Conservation (phyloP, 92 coral and sea anemone genomes). For the Porites cylindrica region DNA sequence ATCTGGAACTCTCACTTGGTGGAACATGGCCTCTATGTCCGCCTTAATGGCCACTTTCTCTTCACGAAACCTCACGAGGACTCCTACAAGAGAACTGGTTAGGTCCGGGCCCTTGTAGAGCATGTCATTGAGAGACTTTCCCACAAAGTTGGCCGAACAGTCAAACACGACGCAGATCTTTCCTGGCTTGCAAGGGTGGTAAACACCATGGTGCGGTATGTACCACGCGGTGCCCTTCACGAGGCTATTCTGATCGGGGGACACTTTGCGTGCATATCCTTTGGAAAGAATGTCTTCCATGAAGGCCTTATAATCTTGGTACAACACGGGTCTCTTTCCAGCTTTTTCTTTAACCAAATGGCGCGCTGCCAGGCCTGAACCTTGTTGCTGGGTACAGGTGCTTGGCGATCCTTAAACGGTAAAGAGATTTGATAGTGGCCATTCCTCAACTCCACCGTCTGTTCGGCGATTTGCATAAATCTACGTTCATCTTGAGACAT, state of each 20-base stretch:
- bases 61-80: conserved; percentile 23
- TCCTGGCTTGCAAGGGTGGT: conserved; percentile 28
- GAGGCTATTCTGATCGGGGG: conserved; percentile 18
- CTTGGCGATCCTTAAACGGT: too few relatives aligned
- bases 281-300: too few relatives aligned
- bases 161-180: conserved; percentile 23
- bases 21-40: conserved; percentile 34
- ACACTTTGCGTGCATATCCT: conserved; percentile 34
- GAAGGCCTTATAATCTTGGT: too few relatives aligned
- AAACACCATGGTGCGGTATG: conserved; percentile 29
- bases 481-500: too few relatives aligned
- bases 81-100: conserved; percentile 23
- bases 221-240: conserved; percentile 22
- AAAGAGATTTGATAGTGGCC: too few relatives aligned
- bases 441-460: too few relatives aligned
- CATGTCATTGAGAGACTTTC: conserved; percentile 36
- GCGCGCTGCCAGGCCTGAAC: too few relatives aligned
- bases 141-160: conserved; percentile 27
- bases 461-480: too few relatives aligned
- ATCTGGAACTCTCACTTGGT: conserved; percentile 25
- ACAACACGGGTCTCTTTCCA: too few relatives aligned
- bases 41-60: conserved; percentile 39
- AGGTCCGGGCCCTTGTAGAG: conserved; percentile 37
- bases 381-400: too few relatives aligned
- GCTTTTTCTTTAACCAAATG: too few relatives aligned